Base-by-base conservation (phyloP, 2,113 vertebrate genomes). In the Chrysemys picta region DNA sequence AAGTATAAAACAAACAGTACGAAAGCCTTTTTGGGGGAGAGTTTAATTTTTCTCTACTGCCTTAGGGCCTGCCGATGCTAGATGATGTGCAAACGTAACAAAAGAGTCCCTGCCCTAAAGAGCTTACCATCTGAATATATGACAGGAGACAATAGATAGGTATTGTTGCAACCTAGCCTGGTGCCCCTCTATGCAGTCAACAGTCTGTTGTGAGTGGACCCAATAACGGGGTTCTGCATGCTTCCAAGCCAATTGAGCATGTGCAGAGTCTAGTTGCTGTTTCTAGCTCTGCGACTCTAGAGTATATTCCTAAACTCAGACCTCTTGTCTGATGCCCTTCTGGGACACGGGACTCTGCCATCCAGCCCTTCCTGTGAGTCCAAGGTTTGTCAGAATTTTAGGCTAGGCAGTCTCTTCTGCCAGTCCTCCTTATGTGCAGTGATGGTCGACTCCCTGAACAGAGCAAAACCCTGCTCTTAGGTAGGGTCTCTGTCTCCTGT, bases 191-290 rank as follows among this genome's bases (percentile, higher is more conserved):
- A 6, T 31, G 3, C 22, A 79, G 16, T 89, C 19, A 42, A 12
- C 0, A 76, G 0, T 80, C 10, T 1, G 42, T 76, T 76, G 1
- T 84, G 35, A 69, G 35, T 69, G 35, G 17, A 69, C 35, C 16
- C 8, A 69, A 5, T 21, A n/a, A 10, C 2, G 8, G 65, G n/a
- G 17, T 38, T n/a, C 35, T 21, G 19, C 14, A 8, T 38, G 35
- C 65, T 69, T 69, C 35, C 17, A 38, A 38, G 35, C n/a, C 65
- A 69, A n/a, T 31, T 69, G 35, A 9, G 65, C n/a, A n/a, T 69
- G 35, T n/a, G 35, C 35, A 69, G 35, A 38, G 19, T 38, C 35
- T 19, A 69, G 65, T 69, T 19, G 17, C 35, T 38, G 35, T 69
- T 38, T 38, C 35, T 69, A 69, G 65, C 35, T 38, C 59, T 38